These are phyloP conservation scores for Drosophila albomicans DNA, from an alignment of 1,140 invertebrate species.

Conservation along the genomic window DNA sequence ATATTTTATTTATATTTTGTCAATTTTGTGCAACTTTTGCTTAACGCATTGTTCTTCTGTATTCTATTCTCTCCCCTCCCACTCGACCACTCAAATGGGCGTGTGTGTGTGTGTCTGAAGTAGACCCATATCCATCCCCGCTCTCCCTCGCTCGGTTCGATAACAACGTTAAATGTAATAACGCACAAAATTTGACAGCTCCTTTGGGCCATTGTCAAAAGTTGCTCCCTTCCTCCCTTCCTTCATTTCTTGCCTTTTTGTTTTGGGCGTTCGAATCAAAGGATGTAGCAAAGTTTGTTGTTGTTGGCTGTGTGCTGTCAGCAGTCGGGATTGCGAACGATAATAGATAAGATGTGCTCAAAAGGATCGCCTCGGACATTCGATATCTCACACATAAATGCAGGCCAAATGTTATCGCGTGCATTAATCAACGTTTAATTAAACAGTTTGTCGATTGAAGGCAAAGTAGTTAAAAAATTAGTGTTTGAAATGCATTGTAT, in stretches of 20 bases:
- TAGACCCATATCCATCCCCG: conserved; percentile 14
- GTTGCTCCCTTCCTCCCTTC: conserved; percentile 20
- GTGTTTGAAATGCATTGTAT: too few relatives aligned
- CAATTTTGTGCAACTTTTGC: conserved; percentile 76
- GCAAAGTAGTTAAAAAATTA: too few relatives aligned
- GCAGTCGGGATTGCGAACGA: conserved; percentile 1
- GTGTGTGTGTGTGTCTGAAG: background rate
- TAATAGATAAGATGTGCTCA: background rate
- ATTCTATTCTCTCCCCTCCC: background rate
- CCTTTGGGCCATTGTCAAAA: conserved; percentile 43
- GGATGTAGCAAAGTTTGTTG: background rate
- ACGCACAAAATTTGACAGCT: conserved; percentile 48
- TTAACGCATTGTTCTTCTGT: conserved; percentile 38
- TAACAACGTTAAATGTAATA: conserved; percentile 37
- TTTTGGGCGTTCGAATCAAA: background rate
- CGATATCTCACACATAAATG: background rate
- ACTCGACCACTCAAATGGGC: background rate
- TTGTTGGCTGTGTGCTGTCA: conserved; percentile 5
- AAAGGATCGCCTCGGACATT: background rate
- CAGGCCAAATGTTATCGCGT: background rate
- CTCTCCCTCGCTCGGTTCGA: background rate
- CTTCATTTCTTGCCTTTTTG: background rate
- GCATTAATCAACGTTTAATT: too few relatives aligned
- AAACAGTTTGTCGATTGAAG: too few relatives aligned
- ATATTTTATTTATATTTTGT: conserved; percentile 82